phyloP scores from a whole-genome alignment of 2,888 invertebrate species.

The Sesamia inferens region DNA sequence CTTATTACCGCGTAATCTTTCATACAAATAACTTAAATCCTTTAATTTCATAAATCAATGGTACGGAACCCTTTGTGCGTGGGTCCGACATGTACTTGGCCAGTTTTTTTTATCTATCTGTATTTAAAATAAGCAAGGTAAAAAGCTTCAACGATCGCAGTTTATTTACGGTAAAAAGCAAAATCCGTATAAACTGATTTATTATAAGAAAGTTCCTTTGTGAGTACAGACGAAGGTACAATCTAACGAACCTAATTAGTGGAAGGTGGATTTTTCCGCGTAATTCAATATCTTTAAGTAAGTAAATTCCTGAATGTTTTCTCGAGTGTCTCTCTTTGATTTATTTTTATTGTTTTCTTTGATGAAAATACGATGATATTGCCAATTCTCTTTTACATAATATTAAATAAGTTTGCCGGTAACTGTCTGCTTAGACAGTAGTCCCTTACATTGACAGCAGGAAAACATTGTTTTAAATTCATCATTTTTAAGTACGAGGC shows the following conservation, averaged over 20 bases:
- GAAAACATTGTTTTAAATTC: too few relatives aligned
- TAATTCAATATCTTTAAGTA: constrained; percentile 47
- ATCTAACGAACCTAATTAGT: constrained; percentile 47
- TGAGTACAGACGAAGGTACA: constrained; percentile 20
- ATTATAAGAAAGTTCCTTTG: constrained; percentile 33
- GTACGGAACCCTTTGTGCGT: too few relatives aligned
- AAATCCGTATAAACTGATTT: constrained; percentile 29
- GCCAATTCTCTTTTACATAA: constrained; percentile 6
- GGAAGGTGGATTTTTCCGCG: constrained; percentile 28
- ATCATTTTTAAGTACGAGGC: too few relatives aligned
- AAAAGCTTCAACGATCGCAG: constrained; percentile 6
- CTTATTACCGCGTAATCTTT: too few relatives aligned
- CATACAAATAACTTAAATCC: too few relatives aligned
- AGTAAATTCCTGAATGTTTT: constrained; percentile 44
- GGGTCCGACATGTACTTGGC: too few relatives aligned
- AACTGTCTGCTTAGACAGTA: too few relatives aligned
- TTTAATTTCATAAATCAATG: too few relatives aligned
- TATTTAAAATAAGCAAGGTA: neutral
- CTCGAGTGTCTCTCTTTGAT: constrained; percentile 37
- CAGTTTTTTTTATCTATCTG: neutral
- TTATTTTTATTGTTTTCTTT: constrained; percentile 41
- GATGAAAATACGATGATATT: constrained; percentile 13
- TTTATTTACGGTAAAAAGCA: constrained; percentile 4
- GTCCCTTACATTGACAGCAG: too few relatives aligned
- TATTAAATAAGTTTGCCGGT: too few relatives aligned